These are phyloP conservation scores for Pteronura brasiliensis DNA, from an alignment of 2,113 vertebrate species.

Conservation along the genomic window DNA sequence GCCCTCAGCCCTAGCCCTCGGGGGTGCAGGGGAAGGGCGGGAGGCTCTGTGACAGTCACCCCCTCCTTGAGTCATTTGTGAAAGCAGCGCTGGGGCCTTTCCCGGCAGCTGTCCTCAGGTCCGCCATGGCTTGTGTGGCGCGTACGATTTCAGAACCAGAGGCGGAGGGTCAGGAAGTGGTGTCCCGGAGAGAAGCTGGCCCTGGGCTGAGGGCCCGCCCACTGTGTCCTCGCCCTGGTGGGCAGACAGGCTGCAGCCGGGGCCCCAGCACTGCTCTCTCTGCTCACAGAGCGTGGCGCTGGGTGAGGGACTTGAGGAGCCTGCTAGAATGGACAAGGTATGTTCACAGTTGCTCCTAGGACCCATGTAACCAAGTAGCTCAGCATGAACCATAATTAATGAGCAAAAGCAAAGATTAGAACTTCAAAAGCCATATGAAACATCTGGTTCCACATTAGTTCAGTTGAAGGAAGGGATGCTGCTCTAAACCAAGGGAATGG, in stretches of 20 bases:
- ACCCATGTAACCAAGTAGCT: not conserved
- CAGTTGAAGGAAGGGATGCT: not conserved
- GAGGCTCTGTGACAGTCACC: not conserved
- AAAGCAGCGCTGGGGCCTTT: not conserved
- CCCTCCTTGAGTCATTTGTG: not conserved
- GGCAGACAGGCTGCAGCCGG: not conserved
- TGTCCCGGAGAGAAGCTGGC: no score
- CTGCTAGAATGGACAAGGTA: not conserved
- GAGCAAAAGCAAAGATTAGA: not conserved
- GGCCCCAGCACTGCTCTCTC: not conserved
- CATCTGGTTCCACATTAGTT: not conserved
- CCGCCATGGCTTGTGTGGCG: not conserved
- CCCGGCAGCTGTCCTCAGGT: not conserved
- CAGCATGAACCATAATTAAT: not conserved
- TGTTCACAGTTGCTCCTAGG: not conserved
- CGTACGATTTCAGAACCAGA: not conserved
- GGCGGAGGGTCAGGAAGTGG: not conserved
- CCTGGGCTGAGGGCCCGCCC: not conserved
- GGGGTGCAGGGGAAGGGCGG: not conserved
- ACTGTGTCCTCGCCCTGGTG: not conserved
- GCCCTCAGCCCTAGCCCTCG: not conserved
- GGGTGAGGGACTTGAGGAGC: not conserved
- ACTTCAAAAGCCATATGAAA: not conserved
- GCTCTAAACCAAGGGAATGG: not conserved
- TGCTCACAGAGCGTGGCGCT: not conserved